phyloP scores from a whole-genome alignment of 2,113 vertebrate genomes.

The Zosterops pallidus region DNA sequence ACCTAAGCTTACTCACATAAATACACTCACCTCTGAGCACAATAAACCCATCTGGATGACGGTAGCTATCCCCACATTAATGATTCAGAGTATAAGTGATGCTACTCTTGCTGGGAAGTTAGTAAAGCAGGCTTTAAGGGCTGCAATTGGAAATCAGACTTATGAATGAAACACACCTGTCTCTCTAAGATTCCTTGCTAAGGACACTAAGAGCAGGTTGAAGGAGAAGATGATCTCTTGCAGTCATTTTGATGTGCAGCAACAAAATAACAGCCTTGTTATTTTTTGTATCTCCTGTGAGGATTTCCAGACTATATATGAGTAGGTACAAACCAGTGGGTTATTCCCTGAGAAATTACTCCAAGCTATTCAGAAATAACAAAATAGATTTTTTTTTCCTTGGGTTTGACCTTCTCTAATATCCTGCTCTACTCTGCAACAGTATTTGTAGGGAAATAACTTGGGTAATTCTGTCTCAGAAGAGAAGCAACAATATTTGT shows the following conservation, averaged over 20 bases:
- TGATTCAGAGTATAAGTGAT: background rate
- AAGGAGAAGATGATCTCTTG: background rate
- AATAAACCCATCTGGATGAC: background rate
- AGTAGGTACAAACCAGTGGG: background rate
- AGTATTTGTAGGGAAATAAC: background rate
- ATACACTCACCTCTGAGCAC: background rate
- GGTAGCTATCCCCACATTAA: background rate
- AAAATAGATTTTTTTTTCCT: background rate
- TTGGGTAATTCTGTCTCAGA: background rate
- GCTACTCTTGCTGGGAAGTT: background rate
- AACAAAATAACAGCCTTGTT: background rate
- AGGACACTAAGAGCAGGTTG: background rate
- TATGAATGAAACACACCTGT: background rate
- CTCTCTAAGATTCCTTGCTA: background rate
- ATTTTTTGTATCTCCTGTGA: background rate
- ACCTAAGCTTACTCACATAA: background rate
- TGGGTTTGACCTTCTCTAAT: background rate
- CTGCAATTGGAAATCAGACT: background rate
- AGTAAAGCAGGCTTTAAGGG: background rate
- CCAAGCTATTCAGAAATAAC: background rate
- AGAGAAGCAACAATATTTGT: background rate
- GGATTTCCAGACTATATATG: background rate
- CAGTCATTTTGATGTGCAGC: background rate
- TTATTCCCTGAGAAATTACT: background rate
- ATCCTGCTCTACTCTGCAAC: background rate